Base-by-base conservation (phyloP, 2,797 vertebrate genomes). In the Epinephelus coioides region DNA sequence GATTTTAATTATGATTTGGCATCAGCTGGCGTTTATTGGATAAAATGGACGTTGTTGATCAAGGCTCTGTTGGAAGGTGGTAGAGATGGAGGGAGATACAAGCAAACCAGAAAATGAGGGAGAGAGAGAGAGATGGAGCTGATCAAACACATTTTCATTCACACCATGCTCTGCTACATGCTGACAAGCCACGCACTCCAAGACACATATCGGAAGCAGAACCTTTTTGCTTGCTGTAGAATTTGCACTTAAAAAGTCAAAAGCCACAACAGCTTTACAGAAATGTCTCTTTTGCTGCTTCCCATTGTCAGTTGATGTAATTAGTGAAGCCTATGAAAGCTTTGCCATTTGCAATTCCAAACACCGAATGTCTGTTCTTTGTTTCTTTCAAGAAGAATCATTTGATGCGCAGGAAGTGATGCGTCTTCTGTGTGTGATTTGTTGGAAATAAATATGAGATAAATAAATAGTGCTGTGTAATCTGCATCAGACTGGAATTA, bases 1-100 rank as follows among this genome's bases (percentile, higher is more conserved):
- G 93, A 94, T 95, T 94, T 93, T 94, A 94, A 95, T 95, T 94
- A 95, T 94, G 91, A 95, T 94, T 91, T 92, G 92, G 92, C 89
- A 85, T 92, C 86, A 78, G 86, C 75, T 70, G 43, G 73, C 61
- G 2, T 91, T 91, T 87, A 81, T 86, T 80, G 79, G 89, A 92
- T 91, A 86, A 93, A 92, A 94, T 92, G 89, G 91, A 88, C 40
- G 43, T 73, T 85, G 84, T 73, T 93, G 90, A 92, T 93, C 85
- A 90, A 91, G 85, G 87, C 88, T 81, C 78, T 73, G 81, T 88
- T 89, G 83, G 85, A 91, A 82, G 78, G 84, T 84, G 85, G 83
- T n/a, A 27, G 73, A 88, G 90, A 92, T 88, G 70, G 78, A 88
- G 62, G 71, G 61, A 83, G 83, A 91, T 84, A 84, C 25, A 74